phyloP scores from a whole-genome alignment of 2,797 vertebrate species.

The Eulemur coronatus region DNA sequence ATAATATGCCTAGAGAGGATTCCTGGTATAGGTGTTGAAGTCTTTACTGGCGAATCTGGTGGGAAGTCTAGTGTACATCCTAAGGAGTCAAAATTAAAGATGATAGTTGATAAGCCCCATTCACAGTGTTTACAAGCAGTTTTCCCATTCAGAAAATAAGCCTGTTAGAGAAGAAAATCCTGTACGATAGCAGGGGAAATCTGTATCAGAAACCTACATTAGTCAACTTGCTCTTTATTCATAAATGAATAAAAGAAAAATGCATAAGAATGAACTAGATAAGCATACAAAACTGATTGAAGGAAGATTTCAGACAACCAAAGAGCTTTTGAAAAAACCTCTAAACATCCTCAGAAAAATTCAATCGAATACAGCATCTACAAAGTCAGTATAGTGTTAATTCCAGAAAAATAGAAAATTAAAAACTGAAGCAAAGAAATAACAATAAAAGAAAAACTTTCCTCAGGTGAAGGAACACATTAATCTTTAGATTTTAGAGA shows the following conservation, averaged over 20 bases:
- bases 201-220: not conserved
- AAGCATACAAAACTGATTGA: not conserved
- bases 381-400: not conserved
- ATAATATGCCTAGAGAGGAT: not conserved
- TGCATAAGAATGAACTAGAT: not conserved
- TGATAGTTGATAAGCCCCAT: not conserved
- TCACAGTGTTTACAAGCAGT: not conserved
- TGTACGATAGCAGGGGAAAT: not conserved
- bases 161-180: not conserved
- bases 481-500: not conserved
- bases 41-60: not conserved
- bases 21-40: not conserved
- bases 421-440: not conserved
- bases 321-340: not conserved
- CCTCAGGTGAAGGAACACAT: not conserved
- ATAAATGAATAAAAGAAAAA: constrained; percentile 20
- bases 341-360: not conserved
- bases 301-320: not conserved
- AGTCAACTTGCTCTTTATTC: not conserved
- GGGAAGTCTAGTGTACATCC: not conserved
- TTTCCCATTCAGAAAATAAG: not conserved
- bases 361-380: not conserved
- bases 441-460: not conserved
- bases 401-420: not conserved
- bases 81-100: not conserved